Evolutionary conservation across 1,140 invertebrate genomes (phyloP).

Genomic region (Conus betulinus): DNA sequence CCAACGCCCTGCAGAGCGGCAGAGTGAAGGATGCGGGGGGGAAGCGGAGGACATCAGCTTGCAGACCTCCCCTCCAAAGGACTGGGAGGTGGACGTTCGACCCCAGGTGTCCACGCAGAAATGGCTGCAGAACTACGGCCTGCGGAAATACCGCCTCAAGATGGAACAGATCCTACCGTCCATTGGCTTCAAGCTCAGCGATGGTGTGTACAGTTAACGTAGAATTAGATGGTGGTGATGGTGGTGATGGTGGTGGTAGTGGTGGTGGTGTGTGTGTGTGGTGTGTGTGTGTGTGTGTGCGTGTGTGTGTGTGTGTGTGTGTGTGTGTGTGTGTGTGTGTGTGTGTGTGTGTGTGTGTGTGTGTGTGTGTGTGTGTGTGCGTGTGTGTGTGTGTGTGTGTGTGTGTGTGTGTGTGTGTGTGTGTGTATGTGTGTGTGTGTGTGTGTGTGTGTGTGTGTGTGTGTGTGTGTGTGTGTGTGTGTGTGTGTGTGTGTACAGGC

Average conservation of each 20-base stretch:
- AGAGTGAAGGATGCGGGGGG: conserved; percentile 36
- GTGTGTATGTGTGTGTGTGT: background rate
- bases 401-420: too few relatives aligned
- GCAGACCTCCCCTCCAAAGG: conserved; percentile 59
- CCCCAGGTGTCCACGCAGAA: conserved; percentile 66
- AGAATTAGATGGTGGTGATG: background rate
- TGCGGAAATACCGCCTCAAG: conserved; percentile 68
- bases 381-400: too few relatives aligned
- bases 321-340: background rate
- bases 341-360: background rate
- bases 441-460: background rate
- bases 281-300: background rate
- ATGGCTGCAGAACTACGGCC: conserved; percentile 72
- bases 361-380: too few relatives aligned
- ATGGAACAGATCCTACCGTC: conserved; percentile 69
- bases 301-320: background rate
- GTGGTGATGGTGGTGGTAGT: background rate
- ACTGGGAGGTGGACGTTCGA: conserved; percentile 71
- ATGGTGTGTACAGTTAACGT: conserved; percentile 57
- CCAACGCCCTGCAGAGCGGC: conserved; percentile 24
- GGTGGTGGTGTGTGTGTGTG: background rate
- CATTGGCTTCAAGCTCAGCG: conserved; percentile 74
- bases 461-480: background rate
- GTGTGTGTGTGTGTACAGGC: background rate
- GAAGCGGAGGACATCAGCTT: conserved; percentile 59